Conservation (phyloP, 2,888 invertebrate genomes). For the Phania funesta region DNA sequence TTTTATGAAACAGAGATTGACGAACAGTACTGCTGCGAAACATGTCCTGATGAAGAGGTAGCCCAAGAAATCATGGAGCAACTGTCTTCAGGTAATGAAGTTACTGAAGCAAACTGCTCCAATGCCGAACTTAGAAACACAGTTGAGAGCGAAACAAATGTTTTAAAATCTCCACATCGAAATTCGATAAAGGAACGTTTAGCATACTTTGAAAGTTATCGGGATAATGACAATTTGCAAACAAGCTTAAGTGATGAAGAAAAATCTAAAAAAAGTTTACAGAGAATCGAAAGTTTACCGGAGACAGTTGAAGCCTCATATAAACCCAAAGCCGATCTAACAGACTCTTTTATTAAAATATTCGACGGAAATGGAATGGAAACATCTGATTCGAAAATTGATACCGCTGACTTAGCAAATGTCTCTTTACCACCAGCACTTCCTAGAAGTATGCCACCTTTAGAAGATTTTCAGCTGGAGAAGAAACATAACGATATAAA, state of each 20-base stretch:
- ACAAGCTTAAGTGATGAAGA: constrained; percentile 83
- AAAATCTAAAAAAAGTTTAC: constrained; percentile 76
- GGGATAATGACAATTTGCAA: constrained; percentile 67
- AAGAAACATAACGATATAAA: not conserved
- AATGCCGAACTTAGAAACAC: constrained; percentile 63
- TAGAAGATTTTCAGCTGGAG: not conserved
- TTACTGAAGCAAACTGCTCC: not conserved
- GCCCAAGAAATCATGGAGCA: not conserved
- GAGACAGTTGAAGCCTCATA: constrained; percentile 57
- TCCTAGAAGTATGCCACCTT: constrained; percentile 72
- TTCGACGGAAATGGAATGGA: constrained; percentile 70
- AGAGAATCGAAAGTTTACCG: constrained; percentile 52
- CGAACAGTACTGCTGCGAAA: constrained; percentile 90
- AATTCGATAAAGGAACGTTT: constrained; percentile 74
- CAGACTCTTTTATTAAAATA: constrained; percentile 71
- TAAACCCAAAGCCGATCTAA: constrained; percentile 72
- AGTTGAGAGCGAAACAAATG: constrained; percentile 75
- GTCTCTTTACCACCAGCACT: constrained; percentile 69
- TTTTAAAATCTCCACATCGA: constrained; percentile 79
- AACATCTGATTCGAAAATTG: constrained; percentile 69
- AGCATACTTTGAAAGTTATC: constrained; percentile 75
- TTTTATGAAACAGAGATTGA: constrained; percentile 88
- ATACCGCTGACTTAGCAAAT: constrained; percentile 61
- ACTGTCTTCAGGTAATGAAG: not conserved
- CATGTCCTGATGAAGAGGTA: constrained; percentile 90